Conservation (phyloP, 1,140 invertebrate genomes). For the Lepidotrigona ventralis region DNA sequence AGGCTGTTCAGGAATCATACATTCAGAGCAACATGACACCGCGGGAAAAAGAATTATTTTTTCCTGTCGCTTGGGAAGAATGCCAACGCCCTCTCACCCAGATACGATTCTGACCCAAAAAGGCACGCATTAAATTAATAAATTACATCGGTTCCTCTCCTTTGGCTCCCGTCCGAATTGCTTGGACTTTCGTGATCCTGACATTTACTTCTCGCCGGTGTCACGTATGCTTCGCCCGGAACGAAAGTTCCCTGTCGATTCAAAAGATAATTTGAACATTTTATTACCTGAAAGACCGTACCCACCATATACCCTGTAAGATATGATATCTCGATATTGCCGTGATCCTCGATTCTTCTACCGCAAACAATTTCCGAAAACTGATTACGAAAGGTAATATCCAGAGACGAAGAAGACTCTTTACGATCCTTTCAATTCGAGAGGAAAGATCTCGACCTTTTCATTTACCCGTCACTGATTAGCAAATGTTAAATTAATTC, state of each 20-base stretch:
- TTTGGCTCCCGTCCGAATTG: conserved; percentile 76
- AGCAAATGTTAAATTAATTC: neutral
- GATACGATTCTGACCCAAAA: conserved; percentile 77
- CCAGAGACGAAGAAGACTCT: neutral
- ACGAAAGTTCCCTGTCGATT: conserved; percentile 22
- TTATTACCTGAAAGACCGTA: conserved; percentile 23
- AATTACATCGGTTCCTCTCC: conserved; percentile 71
- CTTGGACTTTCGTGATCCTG: conserved; percentile 65
- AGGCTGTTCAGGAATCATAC: conserved; percentile 48
- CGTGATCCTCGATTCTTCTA: neutral
- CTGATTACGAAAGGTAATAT: neutral
- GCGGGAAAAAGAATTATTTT: conserved; percentile 59
- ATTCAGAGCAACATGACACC: conserved; percentile 53
- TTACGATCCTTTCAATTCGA: neutral
- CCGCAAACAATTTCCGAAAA: conserved; percentile 1
- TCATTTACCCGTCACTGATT: neutral
- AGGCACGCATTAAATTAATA: conserved; percentile 78
- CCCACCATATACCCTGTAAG: conserved; percentile 20
- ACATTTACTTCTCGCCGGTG: conserved; percentile 65
- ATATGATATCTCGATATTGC: conserved; percentile 15
- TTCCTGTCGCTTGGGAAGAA: conserved; percentile 65
- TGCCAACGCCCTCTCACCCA: conserved; percentile 69
- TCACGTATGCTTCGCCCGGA: conserved; percentile 62
- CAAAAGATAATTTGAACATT: conserved; percentile 31
- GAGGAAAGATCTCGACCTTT: neutral